Conservation (phyloP, 2,888 invertebrate genomes). For the Axea sp. region DNA sequence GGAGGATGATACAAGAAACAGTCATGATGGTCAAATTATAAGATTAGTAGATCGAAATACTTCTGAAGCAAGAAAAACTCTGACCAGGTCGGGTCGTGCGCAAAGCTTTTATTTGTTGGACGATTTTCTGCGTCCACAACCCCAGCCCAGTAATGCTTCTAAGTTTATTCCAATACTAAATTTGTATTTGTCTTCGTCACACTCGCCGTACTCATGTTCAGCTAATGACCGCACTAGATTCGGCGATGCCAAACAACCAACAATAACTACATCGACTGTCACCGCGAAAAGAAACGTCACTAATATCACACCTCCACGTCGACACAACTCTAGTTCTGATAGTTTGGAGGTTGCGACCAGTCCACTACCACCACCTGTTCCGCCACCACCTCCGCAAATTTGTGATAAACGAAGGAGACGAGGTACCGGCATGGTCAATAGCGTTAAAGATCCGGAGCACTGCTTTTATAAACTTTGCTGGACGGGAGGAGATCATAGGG, state of each 20-base stretch:
- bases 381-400: constrained; percentile 79
- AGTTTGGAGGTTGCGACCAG: constrained; percentile 78
- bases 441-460: constrained; percentile 72
- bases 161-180: constrained; percentile 76
- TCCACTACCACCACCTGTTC: constrained; percentile 79
- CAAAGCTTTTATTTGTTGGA: constrained; percentile 80
- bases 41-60: constrained; percentile 41
- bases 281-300: constrained; percentile 63
- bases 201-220: constrained; percentile 61
- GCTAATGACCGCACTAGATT: constrained; percentile 65
- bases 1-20: constrained; percentile 53
- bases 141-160: constrained; percentile 65
- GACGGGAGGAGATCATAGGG: constrained; percentile 75
- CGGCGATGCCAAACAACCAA: constrained; percentile 60
- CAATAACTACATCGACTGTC: constrained; percentile 8
- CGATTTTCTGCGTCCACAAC: constrained; percentile 79
- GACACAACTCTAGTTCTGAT: constrained; percentile 78
- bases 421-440: constrained; percentile 42
- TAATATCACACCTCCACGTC: constrained; percentile 76
- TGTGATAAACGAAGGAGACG: constrained; percentile 67
- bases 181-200: constrained; percentile 74
- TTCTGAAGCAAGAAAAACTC: constrained; percentile 58
- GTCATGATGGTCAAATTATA: constrained; percentile 42
- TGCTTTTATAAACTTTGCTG: constrained; percentile 77
- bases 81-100: constrained; percentile 75